Percentiles rank a stretch among this genome's conserved stretches.
Conservation (phyloP, 2,888 invertebrate genomes). For the Dryomyza anilis region DNA sequence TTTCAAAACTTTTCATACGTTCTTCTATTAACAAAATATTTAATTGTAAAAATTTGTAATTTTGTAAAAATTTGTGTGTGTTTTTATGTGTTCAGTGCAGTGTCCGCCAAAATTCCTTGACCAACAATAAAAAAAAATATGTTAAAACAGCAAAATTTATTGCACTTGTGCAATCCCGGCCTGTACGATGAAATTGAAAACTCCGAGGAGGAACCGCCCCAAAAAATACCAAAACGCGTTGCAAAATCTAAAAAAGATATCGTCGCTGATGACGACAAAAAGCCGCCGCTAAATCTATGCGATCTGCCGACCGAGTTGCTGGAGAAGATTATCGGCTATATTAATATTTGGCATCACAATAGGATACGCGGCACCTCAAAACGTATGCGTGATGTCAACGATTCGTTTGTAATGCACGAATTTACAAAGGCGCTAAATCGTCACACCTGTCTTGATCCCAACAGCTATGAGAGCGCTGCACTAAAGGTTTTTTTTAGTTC, state of each 20-base stretch:
- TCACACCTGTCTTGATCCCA: slow-evolving; percentile 24
- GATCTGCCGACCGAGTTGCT: slow-evolving; percentile 46
- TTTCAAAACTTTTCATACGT: too few species aligned
- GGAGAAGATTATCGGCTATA: slow-evolving; percentile 43
- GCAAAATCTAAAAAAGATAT: slow-evolving; percentile 2
- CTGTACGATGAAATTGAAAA: too few species aligned
- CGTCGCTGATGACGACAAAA: neutral
- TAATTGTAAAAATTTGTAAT: too few species aligned
- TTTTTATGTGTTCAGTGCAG: neutral
- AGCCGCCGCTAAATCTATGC: slow-evolving; percentile 31
- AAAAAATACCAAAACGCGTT: slow-evolving; percentile 22
- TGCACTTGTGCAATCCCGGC: too few species aligned
- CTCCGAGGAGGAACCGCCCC: slow-evolving; percentile 26
- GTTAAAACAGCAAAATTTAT: too few species aligned
- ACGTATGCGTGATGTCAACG: slow-evolving; percentile 40
- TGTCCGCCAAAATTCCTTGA: neutral
- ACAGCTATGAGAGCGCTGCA: slow-evolving; percentile 40
- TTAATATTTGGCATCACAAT: slow-evolving; percentile 48
- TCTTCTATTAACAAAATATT: too few species aligned
- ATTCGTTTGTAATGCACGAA: slow-evolving; percentile 44
- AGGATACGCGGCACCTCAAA: slow-evolving; percentile 46
- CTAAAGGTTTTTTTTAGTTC: slow-evolving; percentile 33
- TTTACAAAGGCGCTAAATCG: slow-evolving; percentile 39
- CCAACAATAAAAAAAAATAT: too few species aligned
- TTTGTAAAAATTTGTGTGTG: neutral